Conservation (phyloP, 1,140 invertebrate genomes). For the Orius insidiosus region DNA sequence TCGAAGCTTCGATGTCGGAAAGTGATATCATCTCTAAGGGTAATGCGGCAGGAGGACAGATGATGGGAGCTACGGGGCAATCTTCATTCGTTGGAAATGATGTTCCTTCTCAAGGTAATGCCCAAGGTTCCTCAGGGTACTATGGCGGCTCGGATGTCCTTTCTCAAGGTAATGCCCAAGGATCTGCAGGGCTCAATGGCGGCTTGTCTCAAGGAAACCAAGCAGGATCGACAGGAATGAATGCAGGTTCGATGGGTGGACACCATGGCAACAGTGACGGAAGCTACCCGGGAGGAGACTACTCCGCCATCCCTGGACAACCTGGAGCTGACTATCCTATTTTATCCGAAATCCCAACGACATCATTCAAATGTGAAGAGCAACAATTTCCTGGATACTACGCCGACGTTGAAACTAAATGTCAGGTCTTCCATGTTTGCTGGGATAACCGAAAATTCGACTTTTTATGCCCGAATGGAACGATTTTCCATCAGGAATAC, state of each 20-base stretch:
- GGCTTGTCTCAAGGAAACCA: too few species aligned
- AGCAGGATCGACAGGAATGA: too few species aligned
- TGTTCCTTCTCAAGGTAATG: slow-evolving; percentile 18
- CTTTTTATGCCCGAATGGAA: slow-evolving; percentile 79
- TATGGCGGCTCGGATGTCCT: too few species aligned
- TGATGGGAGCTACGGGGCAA: too few species aligned
- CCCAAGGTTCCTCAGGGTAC: slow-evolving; percentile 17
- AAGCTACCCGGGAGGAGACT: slow-evolving; percentile 48
- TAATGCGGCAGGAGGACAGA: too few species aligned
- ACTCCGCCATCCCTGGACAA: slow-evolving; percentile 61
- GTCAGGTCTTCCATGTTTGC: slow-evolving; percentile 76
- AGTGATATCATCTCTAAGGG: slow-evolving; percentile 1
- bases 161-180: too few species aligned
- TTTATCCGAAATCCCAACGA: slow-evolving; percentile 47
- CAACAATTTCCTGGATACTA: slow-evolving; percentile 73
- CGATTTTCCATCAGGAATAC: slow-evolving; percentile 68
- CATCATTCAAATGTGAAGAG: slow-evolving; percentile 54
- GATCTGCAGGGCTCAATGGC: too few species aligned
- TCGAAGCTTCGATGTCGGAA: slow-evolving; percentile 44
- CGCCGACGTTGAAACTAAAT: slow-evolving; percentile 62
- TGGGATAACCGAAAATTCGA: slow-evolving; percentile 60
- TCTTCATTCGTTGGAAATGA: slow-evolving; percentile 17
- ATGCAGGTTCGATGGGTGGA: too few species aligned
- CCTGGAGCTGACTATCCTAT: slow-evolving; percentile 53
- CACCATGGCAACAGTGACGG: too few species aligned